Base-by-base conservation (phyloP, 2,113 vertebrate species). In the Tupaia chinensis region DNA sequence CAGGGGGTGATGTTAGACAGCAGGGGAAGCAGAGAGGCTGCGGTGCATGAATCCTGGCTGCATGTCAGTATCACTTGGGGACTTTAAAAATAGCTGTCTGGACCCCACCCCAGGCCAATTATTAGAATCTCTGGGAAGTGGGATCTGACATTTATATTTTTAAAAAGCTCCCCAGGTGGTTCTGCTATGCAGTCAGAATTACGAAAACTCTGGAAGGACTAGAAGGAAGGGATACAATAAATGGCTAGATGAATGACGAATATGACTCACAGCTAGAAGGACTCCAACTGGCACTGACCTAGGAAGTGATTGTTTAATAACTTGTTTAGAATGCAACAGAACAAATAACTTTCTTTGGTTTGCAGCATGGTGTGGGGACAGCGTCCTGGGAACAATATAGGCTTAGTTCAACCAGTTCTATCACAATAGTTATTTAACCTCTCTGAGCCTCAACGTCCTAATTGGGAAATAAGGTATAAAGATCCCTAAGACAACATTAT, bases 81-180 rank as follows among this genome's bases (percentile, higher is more conserved):
- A 85, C 77, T 82, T 96, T 83, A 89, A 87, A 93, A 72, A 87
- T 69, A 93, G 87, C 17, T 65, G 16, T 29, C 34, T 74, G 54
- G 78, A 19, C 58, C 53, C 58, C 9, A 72, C 44, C 77, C 53
- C 20, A 56, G 61, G 32, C 54, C 56, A 81, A 88, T 82, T 20
- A 87, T 56, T 32, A 93, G 76, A 74, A 76, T 91, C 77, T 83
- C 44, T 60, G 22, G 63, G 17, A 16, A n/a, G 10, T 69, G 34
- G 32, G 65, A 12, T 53, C 56, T 94, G 54, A 29, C 25, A 23
- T 77, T 73, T 44, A 56, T 63, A 54, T 20, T 60, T 72, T 94
- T 73, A 3, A 22, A 74, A 94, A 89, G 58, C 29, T 61, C 17
- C 27, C 29, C 25, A 66, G 60, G 70, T 95, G 81, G 77, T 86